These are phyloP conservation scores for Drosophila pseudoananassae DNA, from an alignment of 1,140 invertebrate genomes.

Conservation along the genomic window DNA sequence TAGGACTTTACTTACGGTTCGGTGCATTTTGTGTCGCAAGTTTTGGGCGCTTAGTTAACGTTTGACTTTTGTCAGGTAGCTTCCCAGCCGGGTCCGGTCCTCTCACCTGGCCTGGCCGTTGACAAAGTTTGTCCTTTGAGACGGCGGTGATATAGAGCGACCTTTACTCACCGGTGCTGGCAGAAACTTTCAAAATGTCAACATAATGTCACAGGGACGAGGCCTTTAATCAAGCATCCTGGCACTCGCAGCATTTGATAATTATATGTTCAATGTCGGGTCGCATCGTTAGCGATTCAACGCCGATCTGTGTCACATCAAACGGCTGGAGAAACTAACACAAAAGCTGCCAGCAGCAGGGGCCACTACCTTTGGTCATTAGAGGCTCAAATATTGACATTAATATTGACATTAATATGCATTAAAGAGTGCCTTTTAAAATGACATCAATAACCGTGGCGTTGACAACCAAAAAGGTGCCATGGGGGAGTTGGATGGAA, in stretches of 20 bases:
- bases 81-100: conserved; percentile 6
- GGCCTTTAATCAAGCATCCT: conserved; percentile 69
- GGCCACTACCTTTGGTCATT: conserved; percentile 57
- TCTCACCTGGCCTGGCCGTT: conserved; percentile 6
- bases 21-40: conserved; percentile 74
- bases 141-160: background rate
- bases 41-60: conserved; percentile 81
- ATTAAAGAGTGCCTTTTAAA: conserved; percentile 75
- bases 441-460: conserved; percentile 69
- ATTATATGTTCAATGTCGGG: conserved; percentile 69
- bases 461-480: conserved; percentile 45
- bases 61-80: conserved; percentile 74
- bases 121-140: conserved; percentile 64
- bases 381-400: conserved; percentile 78
- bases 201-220: conserved; percentile 57
- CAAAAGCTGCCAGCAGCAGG: conserved; percentile 59
- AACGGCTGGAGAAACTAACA: conserved; percentile 59
- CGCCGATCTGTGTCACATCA: conserved; percentile 56
- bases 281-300: conserved; percentile 43
- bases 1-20: conserved; percentile 77
- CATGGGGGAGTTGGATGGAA: background rate
- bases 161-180: conserved; percentile 11
- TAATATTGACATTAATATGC: conserved; percentile 82
- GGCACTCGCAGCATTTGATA: conserved; percentile 48
- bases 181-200: conserved; percentile 74